Conservation (phyloP, 2,797 vertebrate species). For the Anguilla anguilla region DNA sequence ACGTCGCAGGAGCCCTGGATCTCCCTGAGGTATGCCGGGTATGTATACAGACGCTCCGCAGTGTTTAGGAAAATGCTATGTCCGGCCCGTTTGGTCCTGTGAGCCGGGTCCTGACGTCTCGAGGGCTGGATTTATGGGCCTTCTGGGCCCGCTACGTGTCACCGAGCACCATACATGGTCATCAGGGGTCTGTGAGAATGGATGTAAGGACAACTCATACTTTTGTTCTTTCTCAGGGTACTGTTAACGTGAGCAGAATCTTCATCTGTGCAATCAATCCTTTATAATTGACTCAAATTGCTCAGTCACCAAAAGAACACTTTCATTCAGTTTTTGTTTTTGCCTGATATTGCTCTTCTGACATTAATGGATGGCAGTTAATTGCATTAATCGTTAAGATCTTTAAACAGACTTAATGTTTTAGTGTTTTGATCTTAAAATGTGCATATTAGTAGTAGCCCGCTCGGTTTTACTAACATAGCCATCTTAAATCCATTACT, state of each 20-base stretch:
- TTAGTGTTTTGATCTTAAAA: not conserved
- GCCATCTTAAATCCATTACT: not conserved
- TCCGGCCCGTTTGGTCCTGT: slow-evolving; percentile 39
- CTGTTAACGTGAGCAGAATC: slow-evolving; percentile 27
- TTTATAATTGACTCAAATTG: not conserved
- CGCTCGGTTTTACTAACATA: not conserved
- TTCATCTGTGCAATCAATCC: slow-evolving; percentile 9
- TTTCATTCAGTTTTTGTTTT: not conserved
- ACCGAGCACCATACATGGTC: slow-evolving; percentile 79
- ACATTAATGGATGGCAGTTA: not conserved
- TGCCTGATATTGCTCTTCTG: not conserved
- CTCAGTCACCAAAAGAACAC: slow-evolving; percentile 1
- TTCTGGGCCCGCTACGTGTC: slow-evolving; percentile 51
- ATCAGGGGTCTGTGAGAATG: slow-evolving; percentile 55
- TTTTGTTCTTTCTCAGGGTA: slow-evolving; percentile 37
- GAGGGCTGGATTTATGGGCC: slow-evolving; percentile 54
- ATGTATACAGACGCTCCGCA: slow-evolving; percentile 47
- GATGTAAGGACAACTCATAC: not conserved
- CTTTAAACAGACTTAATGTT: not conserved
- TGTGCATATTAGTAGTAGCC: not conserved
- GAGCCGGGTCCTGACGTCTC: slow-evolving; percentile 54
- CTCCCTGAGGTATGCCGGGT: slow-evolving; percentile 43
- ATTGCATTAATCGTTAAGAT: too few relatives aligned
- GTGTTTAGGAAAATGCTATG: slow-evolving; percentile 43
- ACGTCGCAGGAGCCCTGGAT: slow-evolving; percentile 31